phyloP scores from a whole-genome alignment of 2,113 vertebrate species.

The Cyanoderma ruficeps region DNA sequence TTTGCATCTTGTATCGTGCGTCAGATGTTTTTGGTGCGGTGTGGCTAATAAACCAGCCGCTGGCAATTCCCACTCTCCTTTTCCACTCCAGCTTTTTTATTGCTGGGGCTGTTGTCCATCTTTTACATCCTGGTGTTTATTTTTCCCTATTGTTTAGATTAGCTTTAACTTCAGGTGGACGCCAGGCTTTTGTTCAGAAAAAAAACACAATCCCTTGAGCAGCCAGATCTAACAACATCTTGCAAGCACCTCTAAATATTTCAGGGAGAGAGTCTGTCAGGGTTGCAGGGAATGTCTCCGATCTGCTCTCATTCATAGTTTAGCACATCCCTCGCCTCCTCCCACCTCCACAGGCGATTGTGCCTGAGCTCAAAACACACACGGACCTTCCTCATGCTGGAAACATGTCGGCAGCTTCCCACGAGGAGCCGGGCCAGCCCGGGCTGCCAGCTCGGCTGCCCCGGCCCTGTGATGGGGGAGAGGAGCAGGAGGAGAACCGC shows the following conservation, averaged over 20 bases:
- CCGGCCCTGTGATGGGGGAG: not conserved
- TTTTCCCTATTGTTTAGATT: not conserved
- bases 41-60: constrained; percentile 9
- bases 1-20: not conserved
- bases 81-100: not conserved
- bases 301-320: constrained; percentile 14
- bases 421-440: not conserved
- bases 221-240: constrained; percentile 28
- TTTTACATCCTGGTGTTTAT: constrained; percentile 3
- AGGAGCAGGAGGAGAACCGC: constrained; percentile 27
- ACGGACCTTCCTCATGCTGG: not conserved
- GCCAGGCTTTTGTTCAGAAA: constrained; percentile 14
- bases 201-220: not conserved
- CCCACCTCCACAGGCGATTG: not conserved
- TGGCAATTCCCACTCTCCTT: not conserved
- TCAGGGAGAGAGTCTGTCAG: not conserved
- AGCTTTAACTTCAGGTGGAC: constrained; percentile 1
- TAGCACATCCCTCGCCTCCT: not conserved
- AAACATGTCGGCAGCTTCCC: not conserved
- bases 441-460: not conserved
- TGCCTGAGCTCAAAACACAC: not conserved
- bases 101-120: not conserved
- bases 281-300: not conserved
- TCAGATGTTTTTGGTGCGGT: not conserved
- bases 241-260: constrained; percentile 30